A percentile compares a stretch with the other conserved stretches of the same genome.
phyloP scores from a whole-genome alignment of 2,797 vertebrate species.

The Cossypha polioptera region DNA sequence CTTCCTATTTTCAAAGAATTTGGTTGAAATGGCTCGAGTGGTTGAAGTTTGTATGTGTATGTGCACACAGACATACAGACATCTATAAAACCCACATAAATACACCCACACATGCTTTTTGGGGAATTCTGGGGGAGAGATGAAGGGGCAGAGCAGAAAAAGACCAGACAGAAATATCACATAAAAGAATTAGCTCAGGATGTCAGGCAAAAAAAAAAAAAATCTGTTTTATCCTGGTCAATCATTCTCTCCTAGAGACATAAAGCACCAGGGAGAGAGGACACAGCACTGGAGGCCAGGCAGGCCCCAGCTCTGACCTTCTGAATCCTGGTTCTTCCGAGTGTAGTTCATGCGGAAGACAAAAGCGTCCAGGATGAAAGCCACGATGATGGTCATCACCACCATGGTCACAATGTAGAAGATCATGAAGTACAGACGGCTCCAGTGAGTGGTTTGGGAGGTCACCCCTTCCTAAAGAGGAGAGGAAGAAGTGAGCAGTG shows the following conservation, averaged over 20 bases:
- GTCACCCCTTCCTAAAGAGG: constrained; percentile 91
- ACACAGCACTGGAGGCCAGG: rapidly evolving
- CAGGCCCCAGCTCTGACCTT: constrained; percentile 74
- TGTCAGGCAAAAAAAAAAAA: neutral
- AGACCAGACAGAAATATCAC: neutral
- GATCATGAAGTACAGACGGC: constrained; percentile 98
- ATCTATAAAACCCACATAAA: neutral
- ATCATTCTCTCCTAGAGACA: neutral
- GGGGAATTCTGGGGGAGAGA: neutral
- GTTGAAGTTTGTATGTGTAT: neutral
- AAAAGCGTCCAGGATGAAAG: constrained; percentile 96
- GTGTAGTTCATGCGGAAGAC: constrained; percentile 99
- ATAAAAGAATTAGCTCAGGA: neutral
- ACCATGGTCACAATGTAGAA: constrained; percentile 99
- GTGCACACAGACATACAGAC: rapidly evolving
- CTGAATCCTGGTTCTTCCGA: constrained; percentile 90
- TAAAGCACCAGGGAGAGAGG: neutral
- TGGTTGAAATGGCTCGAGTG: neutral
- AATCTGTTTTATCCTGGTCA: neutral
- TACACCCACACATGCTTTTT: neutral
- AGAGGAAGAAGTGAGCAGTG: neutral
- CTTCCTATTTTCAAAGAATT: neutral
- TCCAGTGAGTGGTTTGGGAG: constrained; percentile 95
- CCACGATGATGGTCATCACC: constrained; percentile 98
- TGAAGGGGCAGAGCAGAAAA: neutral